Base-by-base conservation (phyloP, 2,888 invertebrate genomes). In the Drosophila paracracens region DNA sequence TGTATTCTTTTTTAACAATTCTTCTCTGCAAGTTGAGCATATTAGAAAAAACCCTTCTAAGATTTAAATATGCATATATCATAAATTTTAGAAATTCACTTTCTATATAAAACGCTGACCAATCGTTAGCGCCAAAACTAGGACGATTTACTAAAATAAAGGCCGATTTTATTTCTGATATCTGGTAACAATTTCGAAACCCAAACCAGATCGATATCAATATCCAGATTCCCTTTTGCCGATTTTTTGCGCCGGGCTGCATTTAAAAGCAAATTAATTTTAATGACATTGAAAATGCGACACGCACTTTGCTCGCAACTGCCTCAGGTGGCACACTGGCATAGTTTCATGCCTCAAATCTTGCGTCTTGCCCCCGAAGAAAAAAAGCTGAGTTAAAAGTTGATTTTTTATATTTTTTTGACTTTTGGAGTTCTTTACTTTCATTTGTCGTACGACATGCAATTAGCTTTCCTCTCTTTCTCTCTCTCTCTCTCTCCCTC, bases 261-360 rank as follows among this genome's bases (percentile, higher is more conserved):
- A 78, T 67, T 83, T 69, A 85, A 85, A 82, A 79, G 61, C 56
- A 75, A 71, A 76, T 83, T 79, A 70, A 59, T 77, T 82, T 89
- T 74, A 85, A 84, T 78, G 82, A 70, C 85, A 89, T 78, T 88
- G 80, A 88, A 84, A 80, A 66, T 59, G 79, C 56, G 69, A 70
- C 68, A 70, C 29, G 64, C 66, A 67, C 54, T 67, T 61, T 52
- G 35, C 76, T 52, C 76, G 71, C 70, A 65, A 62, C 65, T 50
- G 50, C 60, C 56, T 35, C 31, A 16, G 35, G 46, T 43, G 31
- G 48, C 43, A 40, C 35, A 16, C 54, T 77, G 68, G 72, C 77
- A 65, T 54, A 76, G 68, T 77, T 76, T 79, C 16, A 4, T 25
- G 25, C 21, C 25, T 25, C 46, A 46, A 46, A 46, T 25, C 56